Base-by-base conservation (phyloP, 2,113 vertebrate species). In the Dromaius novaehollandiae region DNA sequence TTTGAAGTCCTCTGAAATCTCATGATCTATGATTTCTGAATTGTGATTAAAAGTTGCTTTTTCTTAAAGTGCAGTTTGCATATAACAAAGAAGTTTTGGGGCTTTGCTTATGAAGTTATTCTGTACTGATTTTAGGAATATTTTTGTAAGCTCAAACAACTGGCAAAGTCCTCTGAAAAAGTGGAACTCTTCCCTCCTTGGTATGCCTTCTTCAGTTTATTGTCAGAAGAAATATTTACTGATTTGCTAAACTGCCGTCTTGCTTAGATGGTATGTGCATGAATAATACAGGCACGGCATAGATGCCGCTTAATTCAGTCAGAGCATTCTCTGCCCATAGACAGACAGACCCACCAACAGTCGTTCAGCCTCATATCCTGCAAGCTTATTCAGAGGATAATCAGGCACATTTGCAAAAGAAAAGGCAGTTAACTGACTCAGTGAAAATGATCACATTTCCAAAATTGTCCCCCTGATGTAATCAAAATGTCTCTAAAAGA, bases 401-500 rank as follows among this genome's bases (percentile, higher is more conserved):
- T 46, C 65, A 83, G 82, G 82, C 88, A 83, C 60, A 70, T 55
- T 68, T 83, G 78, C 68, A 88, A 74, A 95, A 83, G 79, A 38
- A 11, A 86, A 69, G 53, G 44, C 51, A 70, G 82, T 75, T 86
- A 88, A 93, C 91, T 89, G 95, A 94, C 88, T 96, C 86, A 87
- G 65, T 68, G 74, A 92, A 96, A 90, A 94, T 50, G 6, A 90
- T 76, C 86, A 79, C 74, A 73, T 84, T 96, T 95, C 92, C 70
- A 92, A 82, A 97, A 95, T 89, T 13, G 14, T 81, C 63, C 64
- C 64, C n/a, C 36, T 91, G 76, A 92, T 83, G 80, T 75, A 93
- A 96, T 24, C 66, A 34, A 90, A 95, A 81, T 81, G 40, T 21
- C 86, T 86, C 89, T 60, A 79, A 90, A 83, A 96, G 90, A 96